Evolutionary conservation across 2,797 vertebrate genomes (phyloP), one percentile per base, ranked within the genome.

Genomic region (Furcifer pardalis): DNA sequence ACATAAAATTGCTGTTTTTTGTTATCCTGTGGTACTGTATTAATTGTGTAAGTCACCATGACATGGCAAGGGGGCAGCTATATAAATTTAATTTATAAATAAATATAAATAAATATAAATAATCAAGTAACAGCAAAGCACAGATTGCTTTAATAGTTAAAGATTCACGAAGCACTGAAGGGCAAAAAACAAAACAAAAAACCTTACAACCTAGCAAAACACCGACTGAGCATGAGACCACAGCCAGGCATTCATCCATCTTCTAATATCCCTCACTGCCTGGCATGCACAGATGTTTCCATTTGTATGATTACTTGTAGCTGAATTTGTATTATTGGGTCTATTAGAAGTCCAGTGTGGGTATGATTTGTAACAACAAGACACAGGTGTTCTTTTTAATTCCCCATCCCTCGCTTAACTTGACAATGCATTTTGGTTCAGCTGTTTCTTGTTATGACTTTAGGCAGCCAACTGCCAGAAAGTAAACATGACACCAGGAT

Each of bases 331-430:
- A 78, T 90, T 90, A 93, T 89, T 91, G 88, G 93, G 91, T 69
- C 81, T 88, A 90, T 91, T 91, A 91, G 84, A 88, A 88, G 83
- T 87, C 83, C 90, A 90, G 89, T 82, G 88, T 81, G 82, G 84
- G 88, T 88, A 89, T 90, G 92, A 88, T 90, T 91, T 87, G 88
- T 90, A 92, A 91, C 89, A 93, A 93, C 88, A 91, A 90, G 91
- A 89, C 85, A 89, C 92, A 94, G 90, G 92, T 93, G 92, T 86
- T 93, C 85, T 25, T 79, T 90, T 89, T 89, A 91, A 91, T 90
- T 92, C 84, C 87, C 82, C 90, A 83, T 86, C 88, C 88, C 37
- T 63, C 42, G 81, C 23, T 89, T 89, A 87, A 79, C 82, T 91
- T 89, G 89, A 90, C 69, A 92, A 90, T 65, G 89, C 8, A 77